These are phyloP conservation scores for Galerucella calmariensis DNA, from an alignment of 2,888 invertebrate genomes.

Conservation along the genomic window DNA sequence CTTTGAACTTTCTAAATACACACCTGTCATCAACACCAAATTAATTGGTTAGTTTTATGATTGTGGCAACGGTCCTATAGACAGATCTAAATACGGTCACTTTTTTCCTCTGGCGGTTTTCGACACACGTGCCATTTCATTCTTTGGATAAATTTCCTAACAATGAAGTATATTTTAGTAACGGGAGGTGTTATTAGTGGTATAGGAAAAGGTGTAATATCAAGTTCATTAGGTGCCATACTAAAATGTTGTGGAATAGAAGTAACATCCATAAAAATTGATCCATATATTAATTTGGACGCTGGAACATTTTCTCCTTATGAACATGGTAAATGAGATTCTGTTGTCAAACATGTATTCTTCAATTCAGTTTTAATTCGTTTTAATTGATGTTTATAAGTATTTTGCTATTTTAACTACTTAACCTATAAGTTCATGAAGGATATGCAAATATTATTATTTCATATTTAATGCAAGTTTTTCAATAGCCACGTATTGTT, in stretches of 20 bases:
- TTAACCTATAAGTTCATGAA: not conserved
- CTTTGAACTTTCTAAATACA: not conserved
- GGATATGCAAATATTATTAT: not conserved
- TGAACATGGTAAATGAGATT: constrained; percentile 87
- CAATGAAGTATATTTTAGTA: constrained; percentile 97
- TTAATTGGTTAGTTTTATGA: not conserved
- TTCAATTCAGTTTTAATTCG: not conserved
- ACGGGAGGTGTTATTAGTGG: constrained; percentile 99
- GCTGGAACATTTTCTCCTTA: constrained; percentile 99
- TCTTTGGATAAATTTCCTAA: constrained; percentile 35
- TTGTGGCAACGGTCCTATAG: not conserved
- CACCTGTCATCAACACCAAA: not conserved
- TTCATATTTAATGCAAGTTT: too few relatives aligned
- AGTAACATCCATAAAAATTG: constrained; percentile 99
- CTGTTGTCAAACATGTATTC: not conserved
- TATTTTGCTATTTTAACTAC: not conserved
- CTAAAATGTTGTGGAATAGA: constrained; percentile 94
- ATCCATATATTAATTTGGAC: constrained; percentile 99
- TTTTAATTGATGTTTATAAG: not conserved
- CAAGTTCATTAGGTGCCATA: constrained; percentile 94
- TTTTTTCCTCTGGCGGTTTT: constrained; percentile 11
- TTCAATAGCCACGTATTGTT: too few relatives aligned
- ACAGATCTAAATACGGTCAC: constrained; percentile 2
- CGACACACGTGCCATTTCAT: constrained; percentile 16
- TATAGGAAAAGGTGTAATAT: constrained; percentile 95